Evolutionary conservation across 2,113 vertebrate species (phyloP).

Genomic region (Protobothrops mucrosquamatus): DNA sequence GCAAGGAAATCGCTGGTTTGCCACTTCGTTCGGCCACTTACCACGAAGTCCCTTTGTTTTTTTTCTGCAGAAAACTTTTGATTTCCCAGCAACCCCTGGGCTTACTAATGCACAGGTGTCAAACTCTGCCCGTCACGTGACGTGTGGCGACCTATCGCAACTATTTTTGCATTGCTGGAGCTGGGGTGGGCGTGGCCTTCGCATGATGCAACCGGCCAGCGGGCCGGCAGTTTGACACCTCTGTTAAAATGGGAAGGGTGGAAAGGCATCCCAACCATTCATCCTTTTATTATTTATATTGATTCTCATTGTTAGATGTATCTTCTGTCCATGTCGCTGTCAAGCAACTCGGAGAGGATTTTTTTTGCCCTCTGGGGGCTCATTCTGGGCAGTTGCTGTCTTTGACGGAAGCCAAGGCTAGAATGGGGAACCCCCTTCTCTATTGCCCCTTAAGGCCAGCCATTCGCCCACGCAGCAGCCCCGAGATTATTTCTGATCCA

Average conservation of each 20-base stretch:
- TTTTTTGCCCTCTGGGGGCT: neutral
- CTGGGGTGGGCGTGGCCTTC: too few species aligned
- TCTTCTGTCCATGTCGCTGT: neutral
- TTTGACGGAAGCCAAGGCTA: neutral
- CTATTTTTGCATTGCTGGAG: too few species aligned
- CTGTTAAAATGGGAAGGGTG: neutral
- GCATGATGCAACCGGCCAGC: too few species aligned
- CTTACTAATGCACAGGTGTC: neutral
- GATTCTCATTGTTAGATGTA: neutral
- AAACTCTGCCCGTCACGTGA: too few species aligned
- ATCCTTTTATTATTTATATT: neutral
- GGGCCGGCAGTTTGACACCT: too few species aligned
- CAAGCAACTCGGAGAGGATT: neutral
- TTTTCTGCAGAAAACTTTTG: neutral
- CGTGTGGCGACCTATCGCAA: too few species aligned
- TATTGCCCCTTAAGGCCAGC: neutral
- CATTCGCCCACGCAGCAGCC: neutral
- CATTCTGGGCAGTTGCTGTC: neutral
- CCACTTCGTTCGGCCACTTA: neutral
- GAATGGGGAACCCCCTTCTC: neutral
- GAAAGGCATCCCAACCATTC: neutral
- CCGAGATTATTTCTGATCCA: neutral
- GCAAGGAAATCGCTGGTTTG: neutral
- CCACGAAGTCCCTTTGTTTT: neutral
- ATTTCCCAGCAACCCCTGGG: neutral